Base-by-base conservation (phyloP, 2,888 invertebrate species). In the Nomada fabriciana region DNA sequence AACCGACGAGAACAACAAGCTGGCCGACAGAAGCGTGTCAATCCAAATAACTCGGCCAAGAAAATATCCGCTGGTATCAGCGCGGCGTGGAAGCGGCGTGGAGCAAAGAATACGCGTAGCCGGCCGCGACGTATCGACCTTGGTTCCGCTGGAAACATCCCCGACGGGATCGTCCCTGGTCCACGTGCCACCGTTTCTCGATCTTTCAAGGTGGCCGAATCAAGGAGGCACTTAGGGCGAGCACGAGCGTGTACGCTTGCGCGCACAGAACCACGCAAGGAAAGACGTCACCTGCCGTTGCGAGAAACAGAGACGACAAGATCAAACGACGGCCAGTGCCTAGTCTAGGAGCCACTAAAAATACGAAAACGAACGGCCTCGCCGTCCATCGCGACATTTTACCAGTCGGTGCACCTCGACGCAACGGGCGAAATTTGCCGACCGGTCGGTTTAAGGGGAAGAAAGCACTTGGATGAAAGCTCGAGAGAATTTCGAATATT, bases 261-360 rank as follows among this genome's bases (percentile, higher is more conserved):
- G 42, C 15, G 23, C 7, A 60, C 13, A 2, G 13, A 25, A 20
- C 18, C 9, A 18, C 55, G 25, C 52, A 36, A 63, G 75, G 68
- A 67, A 73, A 70, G 80, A 13, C 71, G 61, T 73, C 63, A 50
- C 25, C 74, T 47, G 67, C 25, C 61, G 23, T 43, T 23, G 65
- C 29, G 80, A 82, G 77, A 57, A 79, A 82, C 83, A 83, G 82
- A 85, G 85, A 85, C 60, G 80, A 85, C 77, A 76, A 83, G 86
- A 88, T 88, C 86, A 80, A 84, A 88, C 86, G 86, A 85, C 76
- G 79, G 88, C 88, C 86, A 82, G 88, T 88, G 84, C 88, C 86
- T 88, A 88, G 84, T 88, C 86, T 88, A 87, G 77, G 89, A 89
- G 89, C 85, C 89, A 88, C 88, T 88, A 88, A 88, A 88, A 88